Base-by-base conservation (phyloP, 2,113 vertebrate genomes). In the Eonycteris spelaea region DNA sequence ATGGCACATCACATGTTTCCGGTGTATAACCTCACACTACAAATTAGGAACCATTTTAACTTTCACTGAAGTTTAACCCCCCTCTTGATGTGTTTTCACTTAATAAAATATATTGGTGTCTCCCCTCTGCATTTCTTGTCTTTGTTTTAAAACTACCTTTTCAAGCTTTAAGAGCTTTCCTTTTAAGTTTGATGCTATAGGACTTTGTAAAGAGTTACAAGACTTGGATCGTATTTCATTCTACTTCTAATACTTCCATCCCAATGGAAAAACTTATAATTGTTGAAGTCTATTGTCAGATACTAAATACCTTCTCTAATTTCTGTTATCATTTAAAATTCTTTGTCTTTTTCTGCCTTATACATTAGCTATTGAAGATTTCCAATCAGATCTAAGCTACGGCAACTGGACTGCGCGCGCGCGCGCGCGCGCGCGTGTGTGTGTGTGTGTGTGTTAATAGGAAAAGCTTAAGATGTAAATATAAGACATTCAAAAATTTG, bases 1-100 rank as follows among this genome's bases (percentile, higher is more conserved):
- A 91, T 73, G 63, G 13, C 35, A 91, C 68, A 74, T 95, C 90
- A 79, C 10, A 53, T 71, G 33, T 70, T 97, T 93, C 80, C 45
- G 38, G 7, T 86, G 38, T 51, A 51, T 93, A 91, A 85, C 51
- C 28, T 87, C 57, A 94, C 10, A 30, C 24, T 86, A 82, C 65
- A 77, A 87, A 89, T 93, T 86, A 94, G 40, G 48, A 78, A 63
- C 30, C n/a, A 59, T 83, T 87, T 70, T 30, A 97, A 94, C 28
- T 80, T 96, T 73, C 22, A 68, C 40, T 73, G 6, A 94, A 63
- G n/a, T 74, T 94, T 75, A 89, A 86, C 18, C 30, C n/a, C 5
- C 91, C 87, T 86, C 71, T 89, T 94, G 5, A 86, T 73, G 73
- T 70, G 68, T 79, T 45, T 94, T 86, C 82, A 26, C n/a, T 48